Base-by-base conservation (phyloP, 2,113 vertebrate genomes). In the Gorsachius goisagi region DNA sequence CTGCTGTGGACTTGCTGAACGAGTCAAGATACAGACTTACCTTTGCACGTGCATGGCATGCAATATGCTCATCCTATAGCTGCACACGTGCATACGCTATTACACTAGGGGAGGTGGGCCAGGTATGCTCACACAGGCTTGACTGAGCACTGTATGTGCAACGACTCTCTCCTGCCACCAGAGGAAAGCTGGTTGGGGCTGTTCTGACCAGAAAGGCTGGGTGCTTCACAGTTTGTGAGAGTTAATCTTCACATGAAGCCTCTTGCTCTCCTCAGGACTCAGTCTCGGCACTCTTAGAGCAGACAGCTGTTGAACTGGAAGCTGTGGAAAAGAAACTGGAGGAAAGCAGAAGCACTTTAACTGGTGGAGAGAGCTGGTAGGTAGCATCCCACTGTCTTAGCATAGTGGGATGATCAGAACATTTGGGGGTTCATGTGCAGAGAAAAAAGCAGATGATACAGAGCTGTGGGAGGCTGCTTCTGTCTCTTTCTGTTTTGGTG, bases 341-440 rank as follows among this genome's bases (percentile, higher is more conserved):
- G 64, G 94, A 94, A 71, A 96, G 97, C 84, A 96, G 96, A 96
- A 96, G 75, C 96, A 90, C 96, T 85, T 97, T 96, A 94, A 86
- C 81, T 4, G 95, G 98, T 56, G 97, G 93, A 87, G 98, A 98
- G 23, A 97, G 98, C 90, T 99, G 99, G 99, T 99, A 93, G 93
- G 98, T 96, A 44, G 39, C 18, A 19, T 20, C 16, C 45, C 47
- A 14, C n/a, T 6, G 2, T 55, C n/a, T 28, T 64, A 22, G 19
- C 7, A 2, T 17, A 50, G 33, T 18, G 50, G 56, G 41, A 12
- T 64, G 59, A 66, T 66, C 21, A 33, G 45, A 88, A 64, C 47
- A 19, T 77, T 74, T 92, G 44, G 18, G 21, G 37, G 58, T 77
- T 72, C n/a, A 19, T 47, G 26, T 64, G 78, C 56, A 82, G 60